Evolutionary conservation across 2,797 vertebrate genomes (phyloP).

Genomic region (Psittacula echo): DNA sequence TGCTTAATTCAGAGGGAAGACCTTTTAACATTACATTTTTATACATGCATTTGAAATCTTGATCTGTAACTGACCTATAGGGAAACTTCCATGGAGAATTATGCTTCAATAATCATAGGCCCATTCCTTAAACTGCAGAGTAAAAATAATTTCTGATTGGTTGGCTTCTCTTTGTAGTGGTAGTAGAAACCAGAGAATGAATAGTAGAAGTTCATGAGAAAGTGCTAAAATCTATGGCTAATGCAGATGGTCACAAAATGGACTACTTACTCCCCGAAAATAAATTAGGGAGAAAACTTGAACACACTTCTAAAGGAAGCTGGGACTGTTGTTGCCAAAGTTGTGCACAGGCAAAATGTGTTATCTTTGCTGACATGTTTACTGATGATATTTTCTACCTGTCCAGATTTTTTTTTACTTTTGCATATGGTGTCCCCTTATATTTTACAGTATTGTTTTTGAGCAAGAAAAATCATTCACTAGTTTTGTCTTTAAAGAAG

Average conservation of each 20-base stretch:
- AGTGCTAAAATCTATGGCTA: neutral
- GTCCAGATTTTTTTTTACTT: neutral
- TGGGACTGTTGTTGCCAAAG: neutral
- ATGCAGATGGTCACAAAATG: neutral
- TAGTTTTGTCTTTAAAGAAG: neutral
- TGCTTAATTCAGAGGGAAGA: neutral
- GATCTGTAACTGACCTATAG: neutral
- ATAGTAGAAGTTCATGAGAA: neutral
- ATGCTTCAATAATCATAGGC: neutral
- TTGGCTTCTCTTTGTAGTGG: neutral
- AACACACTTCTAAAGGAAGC: neutral
- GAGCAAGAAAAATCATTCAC: neutral
- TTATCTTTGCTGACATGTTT: neutral
- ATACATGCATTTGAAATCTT: neutral
- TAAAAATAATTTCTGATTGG: neutral
- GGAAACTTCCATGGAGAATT: neutral
- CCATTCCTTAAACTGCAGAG: neutral
- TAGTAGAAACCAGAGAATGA: neutral
- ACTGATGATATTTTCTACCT: neutral
- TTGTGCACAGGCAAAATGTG: neutral
- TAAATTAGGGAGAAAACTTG: neutral
- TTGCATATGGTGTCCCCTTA: neutral
- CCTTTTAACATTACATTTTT: neutral
- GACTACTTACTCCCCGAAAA: neutral
- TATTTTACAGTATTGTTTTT: neutral